Evolutionary conservation across 2,113 vertebrate genomes (phyloP).

Genomic region (Orcinus orca): DNA sequence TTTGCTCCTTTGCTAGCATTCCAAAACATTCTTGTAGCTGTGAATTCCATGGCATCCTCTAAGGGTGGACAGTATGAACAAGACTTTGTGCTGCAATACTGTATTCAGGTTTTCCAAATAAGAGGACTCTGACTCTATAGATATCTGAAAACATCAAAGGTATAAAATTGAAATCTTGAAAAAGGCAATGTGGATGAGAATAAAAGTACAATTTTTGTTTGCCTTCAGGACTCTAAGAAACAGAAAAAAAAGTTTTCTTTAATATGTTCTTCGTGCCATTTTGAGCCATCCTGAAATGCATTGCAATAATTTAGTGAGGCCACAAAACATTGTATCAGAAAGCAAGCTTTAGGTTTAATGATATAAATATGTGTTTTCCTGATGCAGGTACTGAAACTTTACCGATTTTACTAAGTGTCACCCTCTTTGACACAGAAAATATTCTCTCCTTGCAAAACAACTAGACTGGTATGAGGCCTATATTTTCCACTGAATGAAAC

Average conservation of each 20-base stretch:
- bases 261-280: background rate
- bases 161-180: background rate
- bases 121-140: background rate
- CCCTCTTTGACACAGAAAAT: background rate
- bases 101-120: constrained; percentile 24
- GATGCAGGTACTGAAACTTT: background rate
- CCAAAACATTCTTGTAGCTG: constrained; percentile 69
- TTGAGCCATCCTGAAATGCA: background rate
- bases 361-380: background rate
- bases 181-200: background rate
- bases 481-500: background rate
- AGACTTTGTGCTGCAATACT: background rate
- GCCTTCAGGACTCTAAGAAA: background rate
- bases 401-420: background rate
- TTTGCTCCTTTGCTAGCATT: constrained; percentile 56
- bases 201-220: background rate
- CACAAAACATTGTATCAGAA: background rate
- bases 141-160: background rate
- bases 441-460: background rate
- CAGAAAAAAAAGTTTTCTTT: background rate
- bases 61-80: constrained; percentile 14
- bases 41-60: constrained; percentile 44
- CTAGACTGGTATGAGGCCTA: background rate
- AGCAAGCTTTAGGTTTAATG: background rate
- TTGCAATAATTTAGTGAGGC: background rate